Evolutionary conservation across 2,113 vertebrate species (phyloP).

Genomic region (Phyllostomus hastatus): DNA sequence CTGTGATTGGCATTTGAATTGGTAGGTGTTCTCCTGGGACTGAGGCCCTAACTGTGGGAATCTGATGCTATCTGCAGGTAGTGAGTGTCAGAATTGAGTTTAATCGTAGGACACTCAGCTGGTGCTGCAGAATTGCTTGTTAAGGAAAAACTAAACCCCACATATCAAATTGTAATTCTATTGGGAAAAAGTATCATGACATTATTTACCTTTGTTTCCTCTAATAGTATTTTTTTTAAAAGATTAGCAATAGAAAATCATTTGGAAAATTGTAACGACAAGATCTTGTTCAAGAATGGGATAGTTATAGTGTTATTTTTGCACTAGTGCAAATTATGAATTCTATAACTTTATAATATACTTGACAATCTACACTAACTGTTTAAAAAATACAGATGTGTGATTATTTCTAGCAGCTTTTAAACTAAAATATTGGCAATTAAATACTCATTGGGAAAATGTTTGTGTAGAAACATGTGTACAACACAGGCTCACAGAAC

Average conservation of each 20-base stretch:
- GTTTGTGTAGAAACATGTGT: not conserved
- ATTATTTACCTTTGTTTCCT: not conserved
- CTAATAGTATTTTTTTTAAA: not conserved
- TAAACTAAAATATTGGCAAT: constrained; percentile 27
- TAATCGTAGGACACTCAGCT: not conserved
- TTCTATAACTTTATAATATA: not conserved
- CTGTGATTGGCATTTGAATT: not conserved
- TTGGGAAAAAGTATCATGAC: not conserved
- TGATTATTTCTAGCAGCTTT: not conserved
- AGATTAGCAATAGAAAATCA: not conserved
- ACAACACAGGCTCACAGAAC: not conserved
- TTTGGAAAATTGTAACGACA: not conserved
- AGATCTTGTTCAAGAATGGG: not conserved
- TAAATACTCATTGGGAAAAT: not conserved
- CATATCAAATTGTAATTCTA: not conserved
- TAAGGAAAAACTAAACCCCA: not conserved
- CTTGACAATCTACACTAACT: not conserved
- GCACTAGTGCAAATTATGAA: not conserved
- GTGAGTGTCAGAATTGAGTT: not conserved
- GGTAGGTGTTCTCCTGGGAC: not conserved
- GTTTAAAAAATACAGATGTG: not conserved
- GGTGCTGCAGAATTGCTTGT: not conserved
- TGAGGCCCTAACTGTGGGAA: not conserved
- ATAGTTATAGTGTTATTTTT: not conserved
- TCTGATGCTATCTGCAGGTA: not conserved